phyloP scores from a whole-genome alignment of 1,140 invertebrate genomes.

The Gonatopus flavifemur region DNA sequence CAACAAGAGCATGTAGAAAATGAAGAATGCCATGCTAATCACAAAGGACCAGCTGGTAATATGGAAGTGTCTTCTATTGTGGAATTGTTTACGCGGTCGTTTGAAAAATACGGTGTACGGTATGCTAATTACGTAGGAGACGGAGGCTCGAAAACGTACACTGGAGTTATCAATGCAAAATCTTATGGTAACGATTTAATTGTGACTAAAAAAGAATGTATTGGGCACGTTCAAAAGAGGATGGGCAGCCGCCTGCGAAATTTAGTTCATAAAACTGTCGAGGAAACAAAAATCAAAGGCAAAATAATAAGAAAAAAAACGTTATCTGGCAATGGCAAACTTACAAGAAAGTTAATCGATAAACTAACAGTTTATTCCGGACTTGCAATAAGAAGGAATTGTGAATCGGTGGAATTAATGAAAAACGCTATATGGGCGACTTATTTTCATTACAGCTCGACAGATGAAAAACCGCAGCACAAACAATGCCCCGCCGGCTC shows the following conservation, averaged over 20 bases:
- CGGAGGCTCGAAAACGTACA: too few species aligned
- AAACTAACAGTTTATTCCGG: constrained; percentile 27
- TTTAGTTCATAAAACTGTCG: background rate
- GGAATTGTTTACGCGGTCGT: too few species aligned
- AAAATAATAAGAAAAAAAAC: constrained; percentile 1
- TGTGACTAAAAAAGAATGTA: background rate
- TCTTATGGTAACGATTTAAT: too few species aligned
- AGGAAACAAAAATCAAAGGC: background rate
- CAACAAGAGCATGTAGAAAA: too few species aligned
- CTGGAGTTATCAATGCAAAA: too few species aligned
- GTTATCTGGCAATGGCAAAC: constrained; percentile 18
- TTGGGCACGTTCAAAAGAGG: background rate
- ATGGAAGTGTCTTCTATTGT: too few species aligned
- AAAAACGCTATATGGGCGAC: constrained; percentile 4
- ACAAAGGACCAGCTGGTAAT: too few species aligned
- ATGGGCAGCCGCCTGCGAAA: background rate
- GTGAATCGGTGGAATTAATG: constrained; percentile 3
- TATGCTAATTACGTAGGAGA: too few species aligned
- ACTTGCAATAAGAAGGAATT: too few species aligned
- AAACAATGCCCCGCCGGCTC: background rate
- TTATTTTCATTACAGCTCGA: background rate
- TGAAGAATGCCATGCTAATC: too few species aligned
- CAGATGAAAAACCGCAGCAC: constrained; percentile 24
- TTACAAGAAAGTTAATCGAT: constrained; percentile 30
- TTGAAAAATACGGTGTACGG: too few species aligned